A percentile compares a stretch with the other conserved stretches of the same genome.
These are phyloP conservation scores for Heterotilapia buettikoferi DNA, from an alignment of 2,113 vertebrate genomes.

Conservation along the genomic window DNA sequence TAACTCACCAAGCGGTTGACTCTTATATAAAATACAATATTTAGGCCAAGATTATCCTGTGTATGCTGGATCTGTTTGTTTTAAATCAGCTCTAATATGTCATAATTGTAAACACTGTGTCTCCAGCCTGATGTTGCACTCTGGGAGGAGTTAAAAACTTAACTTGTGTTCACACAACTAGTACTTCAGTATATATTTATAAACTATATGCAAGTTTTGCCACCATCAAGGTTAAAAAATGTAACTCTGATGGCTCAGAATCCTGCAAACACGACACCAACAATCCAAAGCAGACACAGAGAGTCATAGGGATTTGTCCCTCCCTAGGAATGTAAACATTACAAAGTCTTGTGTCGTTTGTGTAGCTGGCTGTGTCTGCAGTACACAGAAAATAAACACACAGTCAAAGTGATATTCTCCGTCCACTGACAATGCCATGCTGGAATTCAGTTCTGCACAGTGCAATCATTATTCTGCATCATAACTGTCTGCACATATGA, in stretches of 20 bases:
- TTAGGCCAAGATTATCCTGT: neutral
- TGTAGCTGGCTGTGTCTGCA: neutral
- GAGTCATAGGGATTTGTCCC: neutral
- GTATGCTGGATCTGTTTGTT: neutral
- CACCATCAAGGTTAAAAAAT: neutral
- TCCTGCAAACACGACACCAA: neutral
- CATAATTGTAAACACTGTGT: neutral
- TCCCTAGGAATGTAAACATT: neutral
- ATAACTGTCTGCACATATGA: neutral
- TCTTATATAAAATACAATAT: neutral
- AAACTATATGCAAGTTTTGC: neutral
- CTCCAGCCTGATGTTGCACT: neutral
- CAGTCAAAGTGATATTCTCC: neutral
- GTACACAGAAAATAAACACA: neutral
- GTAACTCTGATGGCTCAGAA: neutral
- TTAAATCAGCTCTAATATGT: neutral
- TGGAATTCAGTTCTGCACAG: neutral
- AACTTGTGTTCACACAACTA: neutral
- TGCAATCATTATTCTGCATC: neutral
- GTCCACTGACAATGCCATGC: neutral
- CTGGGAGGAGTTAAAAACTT: neutral
- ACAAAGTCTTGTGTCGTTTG: neutral
- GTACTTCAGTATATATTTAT: neutral
- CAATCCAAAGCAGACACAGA: neutral
- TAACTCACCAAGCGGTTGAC: neutral